Conservation (phyloP, 1,140 invertebrate genomes). For the Cataglyphis hispanica region DNA sequence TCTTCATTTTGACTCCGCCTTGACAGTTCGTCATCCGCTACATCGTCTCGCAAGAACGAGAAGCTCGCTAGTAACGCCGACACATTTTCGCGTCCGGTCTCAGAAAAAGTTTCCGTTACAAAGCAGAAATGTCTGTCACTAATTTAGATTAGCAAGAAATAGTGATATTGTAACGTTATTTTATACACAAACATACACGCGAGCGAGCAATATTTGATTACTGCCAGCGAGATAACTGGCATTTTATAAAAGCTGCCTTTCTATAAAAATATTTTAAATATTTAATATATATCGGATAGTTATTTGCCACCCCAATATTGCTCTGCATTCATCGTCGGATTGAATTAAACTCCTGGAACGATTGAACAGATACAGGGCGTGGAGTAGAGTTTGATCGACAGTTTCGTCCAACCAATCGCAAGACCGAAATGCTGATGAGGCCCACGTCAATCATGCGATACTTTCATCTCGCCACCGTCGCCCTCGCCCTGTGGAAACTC, state of each 20-base stretch:
- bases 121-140: slow-evolving; percentile 61
- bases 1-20: slow-evolving; percentile 80
- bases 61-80: slow-evolving; percentile 69
- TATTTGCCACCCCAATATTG: slow-evolving; percentile 51
- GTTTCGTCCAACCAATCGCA: slow-evolving; percentile 86
- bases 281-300: slow-evolving; percentile 26
- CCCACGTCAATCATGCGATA: slow-evolving; percentile 85
- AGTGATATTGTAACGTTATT: not conserved
- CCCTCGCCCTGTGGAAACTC: slow-evolving; percentile 78
- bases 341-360: slow-evolving; percentile 63
- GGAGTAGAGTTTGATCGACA: slow-evolving; percentile 86
- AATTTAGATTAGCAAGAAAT: slow-evolving; percentile 28
- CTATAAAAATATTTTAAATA: slow-evolving; percentile 3
- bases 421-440: slow-evolving; percentile 86
- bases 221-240: not conserved
- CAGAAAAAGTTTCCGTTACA: slow-evolving; percentile 50
- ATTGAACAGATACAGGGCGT: slow-evolving; percentile 77
- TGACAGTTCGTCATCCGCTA: slow-evolving; percentile 84
- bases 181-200: not conserved
- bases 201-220: slow-evolving; percentile 21
- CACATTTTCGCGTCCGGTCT: slow-evolving; percentile 76
- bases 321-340: slow-evolving; percentile 45
- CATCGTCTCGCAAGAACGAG: slow-evolving; percentile 80
- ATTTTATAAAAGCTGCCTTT: not conserved
- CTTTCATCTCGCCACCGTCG: slow-evolving; percentile 76